Evolutionary conservation across 2,888 invertebrate genomes (phyloP).

Genomic region (Litoditis marina): DNA sequence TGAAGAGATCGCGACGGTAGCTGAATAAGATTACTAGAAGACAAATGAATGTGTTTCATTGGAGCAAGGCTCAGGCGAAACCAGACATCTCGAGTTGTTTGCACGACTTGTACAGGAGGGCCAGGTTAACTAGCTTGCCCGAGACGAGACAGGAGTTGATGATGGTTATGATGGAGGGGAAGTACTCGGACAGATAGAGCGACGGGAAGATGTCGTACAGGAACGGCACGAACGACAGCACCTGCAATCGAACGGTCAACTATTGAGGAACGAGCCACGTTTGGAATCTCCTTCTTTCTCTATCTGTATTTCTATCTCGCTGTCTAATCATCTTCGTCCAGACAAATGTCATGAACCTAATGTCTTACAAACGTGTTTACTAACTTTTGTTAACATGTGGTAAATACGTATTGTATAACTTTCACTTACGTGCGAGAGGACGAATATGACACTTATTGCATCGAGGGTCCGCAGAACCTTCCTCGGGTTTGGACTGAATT

Average conservation of each 20-base stretch:
- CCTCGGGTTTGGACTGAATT: too few relatives aligned
- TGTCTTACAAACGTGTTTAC: too few relatives aligned
- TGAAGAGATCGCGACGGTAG: too few relatives aligned
- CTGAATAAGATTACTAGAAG: too few relatives aligned
- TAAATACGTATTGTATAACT: too few relatives aligned
- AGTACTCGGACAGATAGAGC: constrained; percentile 6
- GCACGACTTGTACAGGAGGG: constrained; percentile 7
- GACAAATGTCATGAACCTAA: too few relatives aligned
- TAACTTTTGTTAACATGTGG: too few relatives aligned
- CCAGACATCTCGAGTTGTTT: background rate
- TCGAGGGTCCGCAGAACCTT: too few relatives aligned
- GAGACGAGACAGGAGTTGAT: constrained; percentile 13
- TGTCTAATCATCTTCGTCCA: background rate
- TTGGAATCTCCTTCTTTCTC: too few relatives aligned
- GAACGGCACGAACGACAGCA: constrained; percentile 18
- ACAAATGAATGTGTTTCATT: too few relatives aligned
- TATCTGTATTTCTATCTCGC: background rate
- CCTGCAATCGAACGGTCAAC: constrained; percentile 12
- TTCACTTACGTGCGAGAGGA: constrained; percentile 12
- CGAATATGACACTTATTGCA: constrained; percentile 5
- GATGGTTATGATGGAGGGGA: constrained; percentile 14
- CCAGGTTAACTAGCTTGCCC: constrained; percentile 14
- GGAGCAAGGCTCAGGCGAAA: too few relatives aligned
- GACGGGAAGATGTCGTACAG: constrained; percentile 21
- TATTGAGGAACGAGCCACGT: too few relatives aligned